These are phyloP conservation scores for Cercocebus atys DNA, from an alignment of 2,113 vertebrate species.

Conservation along the genomic window DNA sequence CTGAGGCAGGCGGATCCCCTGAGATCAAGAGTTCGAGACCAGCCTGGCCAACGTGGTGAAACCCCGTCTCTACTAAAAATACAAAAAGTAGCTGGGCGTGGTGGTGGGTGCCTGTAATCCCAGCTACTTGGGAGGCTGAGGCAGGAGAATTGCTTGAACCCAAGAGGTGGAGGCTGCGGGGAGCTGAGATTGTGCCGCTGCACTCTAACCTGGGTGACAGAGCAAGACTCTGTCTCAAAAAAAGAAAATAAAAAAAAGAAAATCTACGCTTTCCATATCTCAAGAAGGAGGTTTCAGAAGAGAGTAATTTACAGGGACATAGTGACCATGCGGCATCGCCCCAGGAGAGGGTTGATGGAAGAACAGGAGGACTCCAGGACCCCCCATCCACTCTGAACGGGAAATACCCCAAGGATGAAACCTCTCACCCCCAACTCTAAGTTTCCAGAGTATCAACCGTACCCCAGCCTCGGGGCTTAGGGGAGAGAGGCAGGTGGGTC, in stretches of 20 bases:
- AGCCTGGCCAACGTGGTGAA: not conserved
- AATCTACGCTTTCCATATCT: not conserved
- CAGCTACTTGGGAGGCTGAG: not conserved
- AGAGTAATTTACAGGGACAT: fast-evolving
- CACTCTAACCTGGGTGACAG: not conserved
- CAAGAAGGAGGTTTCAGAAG: fast-evolving
- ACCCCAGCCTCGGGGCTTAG: fast-evolving
- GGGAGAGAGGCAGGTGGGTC: fast-evolving
- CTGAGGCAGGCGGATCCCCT: too few species aligned
- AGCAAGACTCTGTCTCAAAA: not conserved
- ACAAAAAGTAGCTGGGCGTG: not conserved
- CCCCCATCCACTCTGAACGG: fast-evolving
- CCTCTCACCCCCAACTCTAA: fast-evolving
- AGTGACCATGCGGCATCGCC: fast-evolving
- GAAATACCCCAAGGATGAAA: not conserved
- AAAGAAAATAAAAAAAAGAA: not conserved
- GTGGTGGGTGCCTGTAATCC: not conserved
- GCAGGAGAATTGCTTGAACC: not conserved
- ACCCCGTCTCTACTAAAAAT: not conserved
- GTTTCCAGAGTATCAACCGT: not conserved
- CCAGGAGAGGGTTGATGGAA: fast-evolving
- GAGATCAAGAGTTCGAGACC: not conserved
- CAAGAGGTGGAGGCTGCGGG: not conserved
- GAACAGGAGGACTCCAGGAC: fast-evolving
- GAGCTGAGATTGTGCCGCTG: not conserved